Percentiles rank a stretch among this genome's conserved stretches.
phyloP scores from a whole-genome alignment of 2,888 invertebrate genomes.

The Camponotus fellah region DNA sequence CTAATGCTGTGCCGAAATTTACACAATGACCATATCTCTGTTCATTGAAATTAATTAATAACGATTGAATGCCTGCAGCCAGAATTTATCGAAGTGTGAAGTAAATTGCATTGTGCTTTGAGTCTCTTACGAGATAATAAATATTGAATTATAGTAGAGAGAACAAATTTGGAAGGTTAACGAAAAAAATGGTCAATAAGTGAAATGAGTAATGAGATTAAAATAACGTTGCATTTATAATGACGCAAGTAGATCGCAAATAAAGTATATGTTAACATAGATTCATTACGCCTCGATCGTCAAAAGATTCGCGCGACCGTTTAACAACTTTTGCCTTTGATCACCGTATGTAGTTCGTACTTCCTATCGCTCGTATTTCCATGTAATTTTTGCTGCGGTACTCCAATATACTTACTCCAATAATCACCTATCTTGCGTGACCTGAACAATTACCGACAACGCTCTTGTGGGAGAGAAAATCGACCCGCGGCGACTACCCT shows the following conservation, averaged over 20 bases:
- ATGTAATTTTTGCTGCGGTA: conserved; percentile 49
- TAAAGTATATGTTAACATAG: conserved; percentile 26
- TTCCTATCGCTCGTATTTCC: conserved; percentile 41
- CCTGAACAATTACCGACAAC: conserved; percentile 71
- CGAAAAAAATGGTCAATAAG: conserved; percentile 1
- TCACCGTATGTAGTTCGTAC: conserved; percentile 17
- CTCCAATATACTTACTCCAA: conserved; percentile 64
- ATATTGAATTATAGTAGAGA: conserved; percentile 3
- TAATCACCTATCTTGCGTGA: conserved; percentile 70
- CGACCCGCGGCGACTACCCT: conserved; percentile 56
- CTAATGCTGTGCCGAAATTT: not conserved
- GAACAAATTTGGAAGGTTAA: conserved; percentile 22
- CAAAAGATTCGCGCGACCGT: conserved; percentile 53
- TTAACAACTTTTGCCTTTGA: conserved; percentile 53
- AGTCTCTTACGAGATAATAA: conserved; percentile 30
- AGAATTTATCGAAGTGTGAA: conserved; percentile 45
- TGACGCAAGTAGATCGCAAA: conserved; percentile 7
- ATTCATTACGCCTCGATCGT: conserved; percentile 40
- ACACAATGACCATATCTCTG: not conserved
- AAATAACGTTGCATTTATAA: conserved; percentile 30
- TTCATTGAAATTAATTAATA: conserved; percentile 42
- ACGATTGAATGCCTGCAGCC: conserved; percentile 22
- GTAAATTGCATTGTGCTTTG: conserved; percentile 36
- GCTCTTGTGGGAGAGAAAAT: conserved; percentile 63
- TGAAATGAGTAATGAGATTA: conserved; percentile 17